phyloP scores from a whole-genome alignment of 2,113 vertebrate genomes.

The Sinocyclocheilus grahami region DNA sequence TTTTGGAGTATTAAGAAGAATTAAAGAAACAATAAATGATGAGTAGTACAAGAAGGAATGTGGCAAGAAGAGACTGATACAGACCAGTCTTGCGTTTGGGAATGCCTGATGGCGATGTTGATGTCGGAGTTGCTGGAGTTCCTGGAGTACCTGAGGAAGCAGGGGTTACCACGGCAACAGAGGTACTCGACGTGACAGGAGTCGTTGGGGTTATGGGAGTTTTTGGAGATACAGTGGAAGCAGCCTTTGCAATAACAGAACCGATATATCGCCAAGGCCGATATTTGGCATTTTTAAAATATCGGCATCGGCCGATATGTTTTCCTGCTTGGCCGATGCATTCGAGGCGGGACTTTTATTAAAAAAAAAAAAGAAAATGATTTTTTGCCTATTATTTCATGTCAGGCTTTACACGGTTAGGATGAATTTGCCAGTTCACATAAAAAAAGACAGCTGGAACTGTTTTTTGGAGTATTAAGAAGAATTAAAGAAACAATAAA shows the following conservation, averaged over 20 bases:
- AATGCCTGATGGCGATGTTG: constrained; percentile 69
- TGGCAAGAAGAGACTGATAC: constrained; percentile 14
- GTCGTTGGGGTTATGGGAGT: constrained; percentile 52
- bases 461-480: background rate
- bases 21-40: background rate
- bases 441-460: too few relatives aligned
- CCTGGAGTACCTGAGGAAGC: constrained; percentile 57
- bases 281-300: too few relatives aligned
- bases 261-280: too few relatives aligned
- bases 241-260: constrained; percentile 38
- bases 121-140: constrained; percentile 67
- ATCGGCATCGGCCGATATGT: too few relatives aligned
- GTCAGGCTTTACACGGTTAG: too few relatives aligned
- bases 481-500: background rate
- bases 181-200: constrained; percentile 34
- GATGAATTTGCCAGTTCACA: too few relatives aligned
- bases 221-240: constrained; percentile 60
- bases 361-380: too few relatives aligned
- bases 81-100: constrained; percentile 84
- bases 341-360: too few relatives aligned
- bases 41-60: background rate
- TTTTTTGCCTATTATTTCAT: too few relatives aligned
- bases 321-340: too few relatives aligned
- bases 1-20: background rate
- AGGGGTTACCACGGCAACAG: constrained; percentile 53